A percentile compares a stretch with the other conserved stretches of the same genome.
phyloP scores from a whole-genome alignment of 2,113 vertebrate genomes.

The Larimichthys crocea region DNA sequence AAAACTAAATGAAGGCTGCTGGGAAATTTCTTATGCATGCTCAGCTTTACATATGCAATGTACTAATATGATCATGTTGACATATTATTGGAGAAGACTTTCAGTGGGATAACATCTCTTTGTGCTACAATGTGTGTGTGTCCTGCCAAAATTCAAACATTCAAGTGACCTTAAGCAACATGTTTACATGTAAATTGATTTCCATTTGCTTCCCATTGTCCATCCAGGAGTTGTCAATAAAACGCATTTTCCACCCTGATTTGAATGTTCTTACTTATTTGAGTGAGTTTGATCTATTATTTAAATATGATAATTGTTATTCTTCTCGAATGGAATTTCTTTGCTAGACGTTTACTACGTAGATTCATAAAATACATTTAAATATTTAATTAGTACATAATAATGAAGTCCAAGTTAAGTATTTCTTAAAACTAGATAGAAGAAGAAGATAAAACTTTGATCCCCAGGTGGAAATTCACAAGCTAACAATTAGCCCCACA shows the following conservation, averaged over 20 bases:
- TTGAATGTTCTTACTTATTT: neutral
- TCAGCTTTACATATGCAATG: constrained; percentile 29
- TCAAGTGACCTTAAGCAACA: constrained; percentile 71
- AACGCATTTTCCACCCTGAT: constrained; percentile 54
- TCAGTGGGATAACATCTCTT: constrained; percentile 33
- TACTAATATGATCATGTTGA: constrained; percentile 23
- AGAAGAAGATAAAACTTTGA: no score
- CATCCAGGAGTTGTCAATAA: constrained; percentile 64
- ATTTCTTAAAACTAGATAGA: no score
- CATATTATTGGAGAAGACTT: constrained; percentile 34
- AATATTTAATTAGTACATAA: no score
- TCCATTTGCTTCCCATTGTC: constrained; percentile 46
- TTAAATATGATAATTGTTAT: neutral
- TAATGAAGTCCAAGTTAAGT: no score
- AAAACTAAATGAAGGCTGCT: constrained; percentile 48
- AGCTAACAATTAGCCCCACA: no score
- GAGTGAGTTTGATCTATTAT: neutral
- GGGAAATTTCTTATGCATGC: constrained; percentile 65
- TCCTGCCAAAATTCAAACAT: constrained; percentile 54
- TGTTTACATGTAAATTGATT: constrained; percentile 65
- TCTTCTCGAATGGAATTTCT: neutral
- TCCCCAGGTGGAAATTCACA: no score
- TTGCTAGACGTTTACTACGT: no score
- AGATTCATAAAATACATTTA: no score
- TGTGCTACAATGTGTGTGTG: neutral